Evolutionary conservation across 2,113 vertebrate genomes (phyloP), one percentile per base, ranked within the genome.

Genomic region (Lepisosteus oculatus): DNA sequence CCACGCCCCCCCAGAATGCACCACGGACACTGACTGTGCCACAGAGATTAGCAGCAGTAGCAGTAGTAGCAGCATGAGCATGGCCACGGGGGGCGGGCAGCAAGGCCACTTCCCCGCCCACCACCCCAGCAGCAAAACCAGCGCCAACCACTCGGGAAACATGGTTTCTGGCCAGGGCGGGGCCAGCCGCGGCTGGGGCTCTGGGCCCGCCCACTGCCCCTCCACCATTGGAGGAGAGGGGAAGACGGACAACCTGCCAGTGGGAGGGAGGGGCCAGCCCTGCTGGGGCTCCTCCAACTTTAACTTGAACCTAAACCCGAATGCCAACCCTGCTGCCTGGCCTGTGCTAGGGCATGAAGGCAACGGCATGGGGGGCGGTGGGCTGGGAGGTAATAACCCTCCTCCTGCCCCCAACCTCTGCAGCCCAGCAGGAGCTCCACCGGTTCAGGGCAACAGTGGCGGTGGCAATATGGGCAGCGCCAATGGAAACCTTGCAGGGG

Each of bases 271-370:
- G 87, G 88, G 91, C 87, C 91, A 92, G 88, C 89, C 88, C 82
- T 95, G 92, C 87, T 99, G 97, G 96, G 90, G 93, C 72, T 87
- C 95, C 84, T 90, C 96, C 88, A 96, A 80, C 92, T 94, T 94
- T 88, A 96, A 95, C 92, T 93, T 99, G 83, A 99, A 97, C 91
- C 94, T 99, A 83, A 98, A 98, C 76, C 96, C 97, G 71, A 99
- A 91, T 87, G 96, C 96, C 89, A 99, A 99, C 90, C 96, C 97
- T 74, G 95, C 97, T 78, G 97, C 96, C 79, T 99, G 97, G 97
- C 97, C 97, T 80, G 94, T 96, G 76, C 93, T 99, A 6, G 95
- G 97, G 84, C 97, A 99, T 61, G 97, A 99, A 78, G 92, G 93
- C 83, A 82, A 91, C 86, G 90, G 94, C 89, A 87, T 88, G 74